A percentile compares a stretch with the other conserved stretches of the same genome.
These are phyloP conservation scores for Daubentonia madagascariensis DNA, from an alignment of 2,113 vertebrate species.

Conservation along the genomic window DNA sequence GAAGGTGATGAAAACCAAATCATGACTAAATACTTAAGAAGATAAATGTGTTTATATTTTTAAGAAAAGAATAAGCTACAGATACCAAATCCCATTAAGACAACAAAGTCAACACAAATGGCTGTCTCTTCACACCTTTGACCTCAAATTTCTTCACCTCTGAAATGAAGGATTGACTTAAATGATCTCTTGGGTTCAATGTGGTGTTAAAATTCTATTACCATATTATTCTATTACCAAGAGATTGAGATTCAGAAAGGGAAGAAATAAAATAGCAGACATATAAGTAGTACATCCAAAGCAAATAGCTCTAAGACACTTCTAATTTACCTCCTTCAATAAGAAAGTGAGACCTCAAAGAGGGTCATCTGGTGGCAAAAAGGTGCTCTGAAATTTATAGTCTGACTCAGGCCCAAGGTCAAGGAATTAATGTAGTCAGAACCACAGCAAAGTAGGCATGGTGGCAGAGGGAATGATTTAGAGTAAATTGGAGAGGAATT, in stretches of 20 bases:
- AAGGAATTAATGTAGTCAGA: background rate
- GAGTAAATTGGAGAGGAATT: background rate
- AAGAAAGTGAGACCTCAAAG: constrained; percentile 34
- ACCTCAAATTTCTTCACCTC: constrained; percentile 17
- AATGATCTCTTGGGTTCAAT: background rate
- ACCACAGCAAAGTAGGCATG: background rate
- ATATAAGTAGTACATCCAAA: background rate
- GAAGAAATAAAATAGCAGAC: constrained; percentile 26
- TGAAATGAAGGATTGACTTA: constrained; percentile 31
- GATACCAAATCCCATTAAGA: background rate
- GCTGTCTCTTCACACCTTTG: background rate
- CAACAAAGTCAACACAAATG: background rate
- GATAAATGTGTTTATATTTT: background rate
- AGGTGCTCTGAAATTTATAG: background rate
- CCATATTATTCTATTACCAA: background rate
- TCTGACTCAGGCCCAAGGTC: background rate
- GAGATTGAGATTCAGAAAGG: background rate
- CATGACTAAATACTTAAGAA: background rate
- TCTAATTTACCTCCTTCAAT: background rate
- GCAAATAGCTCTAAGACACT: background rate
- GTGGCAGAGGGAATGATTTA: background rate
- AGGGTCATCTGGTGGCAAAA: background rate
- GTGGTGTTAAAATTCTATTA: constrained; percentile 13
- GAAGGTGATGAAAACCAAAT: constrained; percentile 17
- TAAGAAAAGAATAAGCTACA: background rate